Evolutionary conservation across 1,140 invertebrate species (phyloP), one percentile per base, ranked within the genome.

Genomic region (Drosophila ogumai): DNA sequence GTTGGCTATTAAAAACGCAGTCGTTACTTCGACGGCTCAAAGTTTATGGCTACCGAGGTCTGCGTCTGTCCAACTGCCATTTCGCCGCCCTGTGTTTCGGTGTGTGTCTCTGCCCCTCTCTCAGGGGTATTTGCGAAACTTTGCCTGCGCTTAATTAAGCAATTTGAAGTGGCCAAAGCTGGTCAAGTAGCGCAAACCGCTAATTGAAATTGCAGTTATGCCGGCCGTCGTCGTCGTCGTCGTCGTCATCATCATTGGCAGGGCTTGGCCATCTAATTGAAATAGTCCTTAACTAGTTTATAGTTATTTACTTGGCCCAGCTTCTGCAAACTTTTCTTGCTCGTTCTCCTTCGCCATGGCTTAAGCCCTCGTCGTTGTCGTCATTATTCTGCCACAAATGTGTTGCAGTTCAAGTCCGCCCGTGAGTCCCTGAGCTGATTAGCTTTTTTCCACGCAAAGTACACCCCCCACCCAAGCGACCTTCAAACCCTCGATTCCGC

Each of bases 181-280:
- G 79, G 76, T 50, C 56, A 73, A 84, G 75, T 80, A 74, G 84
- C 72, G 69, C 72, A 87, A 84, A 81, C 84, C 84, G 85, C 84
- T 87, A 87, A 87, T 87, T 87, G 84, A 87, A 87, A 87, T 84
- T 87, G 84, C 85, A 87, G 84, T 84, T 87, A 90, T 87, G 84
- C 80, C 52, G 67, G 41, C 40, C 32, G 46, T n/a, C 58, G 44
- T 46, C 25, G 12, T 32, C 54, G 19, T 34, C 54, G 38, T 32
- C 54, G 19, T 34, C 54, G 38, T 52, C 69, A 77, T 68, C 64
- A 66, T 56, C 59, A 63, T 63, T 54, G 75, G 44, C 64, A 56
- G 57, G 72, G 56, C 59, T 66, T 56, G 84, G 67, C 61, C 84
- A 75, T 84, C 84, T 88, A 87, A 87, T 88, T 87, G 84, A 90